These are phyloP conservation scores for Cheilosia grossa DNA, from an alignment of 2,888 invertebrate species.

Conservation along the genomic window DNA sequence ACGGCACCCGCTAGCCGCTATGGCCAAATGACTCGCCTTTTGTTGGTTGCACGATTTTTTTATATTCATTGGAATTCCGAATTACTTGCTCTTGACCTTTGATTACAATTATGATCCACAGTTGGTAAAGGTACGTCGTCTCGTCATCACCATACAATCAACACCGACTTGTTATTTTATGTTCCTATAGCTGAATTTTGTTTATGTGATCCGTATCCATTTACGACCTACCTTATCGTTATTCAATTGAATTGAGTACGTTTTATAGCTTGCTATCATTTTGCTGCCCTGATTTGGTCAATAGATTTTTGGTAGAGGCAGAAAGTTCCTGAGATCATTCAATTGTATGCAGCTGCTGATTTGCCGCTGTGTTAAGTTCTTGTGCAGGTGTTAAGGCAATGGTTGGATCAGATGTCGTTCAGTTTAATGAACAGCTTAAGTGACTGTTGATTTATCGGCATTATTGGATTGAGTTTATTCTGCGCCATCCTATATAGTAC, in stretches of 20 bases:
- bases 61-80: conserved; percentile 9
- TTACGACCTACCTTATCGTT: background rate
- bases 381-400: no score
- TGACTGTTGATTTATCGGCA: conserved; percentile 34
- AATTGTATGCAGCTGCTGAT: conserved; percentile 25
- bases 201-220: background rate
- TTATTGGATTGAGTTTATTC: background rate
- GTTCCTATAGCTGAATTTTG: background rate
- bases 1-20: background rate
- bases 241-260: conserved; percentile 34
- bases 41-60: conserved; percentile 9
- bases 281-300: no score
- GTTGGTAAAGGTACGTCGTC: background rate
- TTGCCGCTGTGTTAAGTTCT: no score
- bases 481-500: no score
- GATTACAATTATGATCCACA: background rate
- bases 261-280: background rate
- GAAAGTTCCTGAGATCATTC: background rate
- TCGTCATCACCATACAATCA: background rate
- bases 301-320: background rate
- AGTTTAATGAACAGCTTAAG: background rate
- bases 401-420: no score
- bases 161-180: no score
- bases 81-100: conserved; percentile 44
- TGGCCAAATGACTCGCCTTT: conserved; percentile 1